Conservation (phyloP, 1,140 invertebrate species). For the Penaeus japonicus region DNA sequence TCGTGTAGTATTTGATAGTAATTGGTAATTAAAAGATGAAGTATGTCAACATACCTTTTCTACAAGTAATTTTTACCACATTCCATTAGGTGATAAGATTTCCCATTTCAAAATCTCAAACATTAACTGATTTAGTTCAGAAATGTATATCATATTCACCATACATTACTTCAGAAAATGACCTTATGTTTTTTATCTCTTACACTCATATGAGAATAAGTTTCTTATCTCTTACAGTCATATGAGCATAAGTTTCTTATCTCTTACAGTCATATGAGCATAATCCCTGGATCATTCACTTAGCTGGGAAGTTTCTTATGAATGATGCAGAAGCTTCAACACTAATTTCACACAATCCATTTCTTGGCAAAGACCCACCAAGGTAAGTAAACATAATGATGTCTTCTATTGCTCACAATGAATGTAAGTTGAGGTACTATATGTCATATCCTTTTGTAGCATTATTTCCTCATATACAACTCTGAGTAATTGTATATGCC, state of each 20-base stretch:
- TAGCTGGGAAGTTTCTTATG: slow-evolving; percentile 63
- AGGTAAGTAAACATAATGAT: slow-evolving; percentile 60
- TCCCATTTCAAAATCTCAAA: too few relatives aligned
- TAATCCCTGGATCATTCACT: slow-evolving; percentile 65
- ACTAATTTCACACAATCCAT: slow-evolving; percentile 65
- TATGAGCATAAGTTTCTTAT: slow-evolving; percentile 60
- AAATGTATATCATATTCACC: background rate
- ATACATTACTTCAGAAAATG: too few relatives aligned
- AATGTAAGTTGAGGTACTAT: background rate
- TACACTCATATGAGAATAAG: slow-evolving; percentile 64
- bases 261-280: slow-evolving; percentile 63
- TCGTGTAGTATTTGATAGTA: too few relatives aligned
- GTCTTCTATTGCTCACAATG: too few relatives aligned
- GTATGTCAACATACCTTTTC: background rate
- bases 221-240: slow-evolving; percentile 63
- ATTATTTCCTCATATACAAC: background rate
- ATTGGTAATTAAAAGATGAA: too few relatives aligned
- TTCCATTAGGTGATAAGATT: background rate
- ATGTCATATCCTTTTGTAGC: background rate
- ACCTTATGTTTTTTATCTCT: slow-evolving; percentile 27
- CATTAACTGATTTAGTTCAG: background rate
- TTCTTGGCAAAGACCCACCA: slow-evolving; percentile 63
- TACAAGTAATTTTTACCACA: background rate
- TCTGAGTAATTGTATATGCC: background rate
- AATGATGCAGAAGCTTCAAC: slow-evolving; percentile 63